Base-by-base conservation (phyloP, 2,797 vertebrate genomes). In the Enteromius unitaeniatus region DNA sequence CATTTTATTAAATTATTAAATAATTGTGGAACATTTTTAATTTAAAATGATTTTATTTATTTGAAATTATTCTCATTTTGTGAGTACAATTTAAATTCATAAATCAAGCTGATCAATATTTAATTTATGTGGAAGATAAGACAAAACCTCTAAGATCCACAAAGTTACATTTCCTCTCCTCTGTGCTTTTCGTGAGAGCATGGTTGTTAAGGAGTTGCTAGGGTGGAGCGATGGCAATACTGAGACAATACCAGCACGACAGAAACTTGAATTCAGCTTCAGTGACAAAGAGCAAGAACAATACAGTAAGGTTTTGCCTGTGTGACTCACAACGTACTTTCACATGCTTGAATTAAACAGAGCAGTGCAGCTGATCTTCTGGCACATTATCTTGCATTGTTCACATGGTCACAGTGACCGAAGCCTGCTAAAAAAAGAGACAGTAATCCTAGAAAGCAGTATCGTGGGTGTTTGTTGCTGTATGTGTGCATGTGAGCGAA, bases 121-220 rank as follows among this genome's bases (percentile, higher is more conserved):
- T 55, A 1, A 3, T n/a, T 55, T 8, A 55, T n/a, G 3, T 19
- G 49, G 31, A 40, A 19, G 34, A n/a, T 40, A 69, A 23, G 5
- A 45, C 37, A 45, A 45, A 37, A 40, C 47, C 68, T 26, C 58
- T 13, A 62, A 21, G 10, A 47, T 64, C 8, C 4, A 47, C 2
- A 64, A 47, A 77, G 73, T 62, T 23, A 4, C 6, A 34, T 19
- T 89, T 91, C 42, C 26, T n/a, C 2, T 13, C 42, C 28, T 55
- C 72, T 42, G 14, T 4, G 90, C 83, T 62, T 91, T 91, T 91
- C 91, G 92, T 95, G 94, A 92, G 92, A 95, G 93, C 92, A 88
- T 79, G 73, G 87, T 81, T 87, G 89, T 85, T 89, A 90, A 87
- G 89, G 89, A 91, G 91, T 82, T 91, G 91, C 92, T 87, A 45